Base-by-base conservation (phyloP, 2,888 invertebrate species). In the Drosophila koepferae region DNA sequence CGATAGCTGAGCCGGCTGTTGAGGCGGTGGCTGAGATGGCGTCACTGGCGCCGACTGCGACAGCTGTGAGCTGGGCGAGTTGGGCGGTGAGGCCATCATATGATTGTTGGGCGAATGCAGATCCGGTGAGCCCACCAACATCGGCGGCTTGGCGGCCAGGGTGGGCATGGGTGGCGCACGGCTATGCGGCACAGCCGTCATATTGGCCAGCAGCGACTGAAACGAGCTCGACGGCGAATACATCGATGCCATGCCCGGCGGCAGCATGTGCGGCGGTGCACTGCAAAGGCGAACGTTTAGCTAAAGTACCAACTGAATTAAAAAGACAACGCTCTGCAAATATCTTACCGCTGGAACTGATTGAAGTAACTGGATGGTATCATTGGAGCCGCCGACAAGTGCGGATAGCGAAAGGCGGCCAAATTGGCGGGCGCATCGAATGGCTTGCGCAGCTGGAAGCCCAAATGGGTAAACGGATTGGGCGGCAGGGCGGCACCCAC, bases 381-480 rank as follows among this genome's bases (percentile, higher is more conserved):
- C 88, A 94, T 94, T 89, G 94, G 95, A 3, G 88, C 94, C 9
- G 93, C 92, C 36, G 93, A 92, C 80, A 95, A 90, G 41, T 95
- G 95, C 9, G 95, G 95, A 92, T 95, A 97, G 89, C 97, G 95
- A 92, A 97, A 96, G 56, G 95, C 95, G 48, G 96, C 96, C 88
- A 97, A 93, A 64, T 95, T 94, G 69, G 95, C 94, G 68, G 95
- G 94, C 63, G 91, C 92, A 87, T 96, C 97, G 92, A 96, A 96
- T 6, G 96, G 96, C 91, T 96, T 96, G 75, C 96, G 94, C 82
- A 96, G 94, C 34, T 95, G 96, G 91, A 97, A 96, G 61, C 96
- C 96, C 73, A 97, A 94, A 90, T 96, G 96, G 23, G 95, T 94
- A 93, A 97, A 97, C 0, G 97, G 97, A 93, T 97, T 97, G 44